A percentile compares a stretch with the other conserved stretches of the same genome.
phyloP scores from a whole-genome alignment of 2,113 vertebrate species.

The Psophia crepitans region DNA sequence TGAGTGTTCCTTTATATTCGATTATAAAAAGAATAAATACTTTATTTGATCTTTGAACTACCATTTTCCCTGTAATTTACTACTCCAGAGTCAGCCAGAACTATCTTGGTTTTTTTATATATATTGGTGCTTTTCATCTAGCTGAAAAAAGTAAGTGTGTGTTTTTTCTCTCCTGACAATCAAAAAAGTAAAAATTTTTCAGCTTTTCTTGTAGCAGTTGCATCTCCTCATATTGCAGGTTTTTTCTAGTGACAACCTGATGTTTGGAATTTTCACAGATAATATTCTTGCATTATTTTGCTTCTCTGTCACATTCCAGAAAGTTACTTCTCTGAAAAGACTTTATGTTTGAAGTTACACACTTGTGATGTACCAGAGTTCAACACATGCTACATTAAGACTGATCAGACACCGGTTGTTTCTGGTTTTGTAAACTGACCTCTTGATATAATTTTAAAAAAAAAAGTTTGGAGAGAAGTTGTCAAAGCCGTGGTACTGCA shows the following conservation, averaged over 20 bases:
- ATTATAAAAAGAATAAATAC: constrained; percentile 20
- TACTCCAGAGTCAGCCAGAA: neutral
- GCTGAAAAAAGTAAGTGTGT: neutral
- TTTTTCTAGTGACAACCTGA: neutral
- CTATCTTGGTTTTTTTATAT: neutral
- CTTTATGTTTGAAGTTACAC: neutral
- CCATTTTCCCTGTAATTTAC: constrained; percentile 24
- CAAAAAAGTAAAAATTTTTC: neutral
- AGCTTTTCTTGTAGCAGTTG: neutral
- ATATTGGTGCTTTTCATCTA: constrained; percentile 21
- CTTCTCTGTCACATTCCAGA: neutral
- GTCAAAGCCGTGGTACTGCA: neutral
- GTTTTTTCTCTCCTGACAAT: neutral
- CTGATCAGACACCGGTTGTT: neutral
- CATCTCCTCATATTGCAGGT: neutral
- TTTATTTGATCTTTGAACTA: constrained; percentile 49
- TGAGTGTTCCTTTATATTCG: neutral
- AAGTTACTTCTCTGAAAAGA: neutral
- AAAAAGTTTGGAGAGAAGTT: neutral
- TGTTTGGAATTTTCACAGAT: neutral
- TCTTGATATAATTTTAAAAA: neutral
- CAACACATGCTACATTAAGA: neutral
- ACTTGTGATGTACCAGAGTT: neutral
- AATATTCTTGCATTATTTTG: neutral
- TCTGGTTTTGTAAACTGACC: neutral